Base-by-base conservation (phyloP, 92 coral and sea anemone genomes). In the Zoanthus solanderi region DNA sequence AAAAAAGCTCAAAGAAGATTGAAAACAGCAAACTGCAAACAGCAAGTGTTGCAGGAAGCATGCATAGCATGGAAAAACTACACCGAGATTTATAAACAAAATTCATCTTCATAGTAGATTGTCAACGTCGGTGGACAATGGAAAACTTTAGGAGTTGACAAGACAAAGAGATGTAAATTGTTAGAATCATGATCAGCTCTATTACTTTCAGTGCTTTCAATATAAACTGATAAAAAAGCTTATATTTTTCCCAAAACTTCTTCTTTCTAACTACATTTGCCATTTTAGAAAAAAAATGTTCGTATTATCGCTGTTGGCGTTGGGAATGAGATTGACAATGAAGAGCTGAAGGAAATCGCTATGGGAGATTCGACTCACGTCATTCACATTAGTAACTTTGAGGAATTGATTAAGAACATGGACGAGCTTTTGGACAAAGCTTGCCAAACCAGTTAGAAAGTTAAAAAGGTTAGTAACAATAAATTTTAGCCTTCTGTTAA, bases 381-480 rank as follows among this genome's bases (percentile, higher is more conserved):
- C 5, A 74, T 74, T 46, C 78, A 74, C 23, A 44, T 74, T 46
- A n/a, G 32, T 13, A 46, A 74, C 78, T 74, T 42, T 14, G 31
- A 34, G 10, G n/a, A 74, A 9, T 28, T 74, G 78, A 74, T 74
- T 74, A 74, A 74, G 7, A 74, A 74, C 5, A 74, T 74, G 78
- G 78, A 74, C 78, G 78, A 74, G 78, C 57, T 74, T 47, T 46
- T 74, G 56, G 78, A 74, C 78, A 74, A 74, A 50, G 78, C 78
- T 46, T 74, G 78, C 45, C 44, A 44, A 32, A 71, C 46, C 30
- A 74, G 4, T 18, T 42, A 44, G 57, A 13, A 74, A 15, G 13
- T 58, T 11, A 58, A 58, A 11, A 58, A 58, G 66, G 66, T 58
- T 11, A 58, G 66, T 58, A 14, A 8, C 6, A 53, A 53, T 53